Evolutionary conservation across 2,888 invertebrate genomes (phyloP).

Genomic region (Cataglyphis albicans): DNA sequence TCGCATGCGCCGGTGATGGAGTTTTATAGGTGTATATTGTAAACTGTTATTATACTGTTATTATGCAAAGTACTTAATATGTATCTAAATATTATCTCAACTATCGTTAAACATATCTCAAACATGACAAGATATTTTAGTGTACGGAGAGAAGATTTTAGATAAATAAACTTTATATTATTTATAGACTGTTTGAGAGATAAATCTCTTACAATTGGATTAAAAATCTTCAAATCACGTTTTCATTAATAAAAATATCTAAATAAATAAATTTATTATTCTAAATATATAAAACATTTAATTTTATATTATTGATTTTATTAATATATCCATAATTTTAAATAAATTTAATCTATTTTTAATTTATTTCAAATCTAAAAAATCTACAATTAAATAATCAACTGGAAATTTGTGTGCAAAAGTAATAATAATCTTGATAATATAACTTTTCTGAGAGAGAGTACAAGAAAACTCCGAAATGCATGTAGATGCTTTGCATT

Average conservation of each 20-base stretch:
- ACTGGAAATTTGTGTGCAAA: not conserved
- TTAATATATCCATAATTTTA: not conserved
- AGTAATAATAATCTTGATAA: not conserved
- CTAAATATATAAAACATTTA: not conserved
- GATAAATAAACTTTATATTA: not conserved
- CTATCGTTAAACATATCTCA: not conserved
- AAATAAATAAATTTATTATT: not conserved
- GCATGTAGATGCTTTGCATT: conserved; percentile 10
- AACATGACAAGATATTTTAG: not conserved
- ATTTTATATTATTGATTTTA: not conserved
- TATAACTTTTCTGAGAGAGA: not conserved
- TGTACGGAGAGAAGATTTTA: not conserved
- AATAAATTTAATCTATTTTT: not conserved
- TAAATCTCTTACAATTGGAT: not conserved
- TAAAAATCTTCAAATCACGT: not conserved
- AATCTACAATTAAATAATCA: not conserved
- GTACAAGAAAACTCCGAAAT: not conserved
- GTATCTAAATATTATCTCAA: not conserved
- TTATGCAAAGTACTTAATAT: not conserved
- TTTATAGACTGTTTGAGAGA: not conserved
- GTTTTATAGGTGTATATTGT: not conserved
- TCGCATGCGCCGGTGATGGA: not conserved
- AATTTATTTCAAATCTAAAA: not conserved
- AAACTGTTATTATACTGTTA: not conserved
- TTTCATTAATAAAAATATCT: not conserved